Evolutionary conservation across 2,888 invertebrate species (phyloP).

Genomic region (Dolomedes plantarius): DNA sequence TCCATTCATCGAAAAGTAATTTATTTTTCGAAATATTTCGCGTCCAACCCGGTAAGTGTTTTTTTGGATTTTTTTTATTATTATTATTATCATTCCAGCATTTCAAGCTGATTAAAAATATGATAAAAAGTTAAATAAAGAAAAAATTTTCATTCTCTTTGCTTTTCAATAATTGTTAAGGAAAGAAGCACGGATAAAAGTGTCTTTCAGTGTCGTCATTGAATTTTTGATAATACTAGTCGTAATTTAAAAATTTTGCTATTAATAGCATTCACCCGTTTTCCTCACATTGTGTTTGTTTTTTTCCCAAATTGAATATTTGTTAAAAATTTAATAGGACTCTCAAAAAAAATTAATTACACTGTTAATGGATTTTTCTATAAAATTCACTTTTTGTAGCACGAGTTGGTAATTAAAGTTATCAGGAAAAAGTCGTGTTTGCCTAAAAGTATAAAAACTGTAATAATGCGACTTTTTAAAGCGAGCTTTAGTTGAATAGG

Average conservation of each 20-base stretch:
- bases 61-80: too few species aligned
- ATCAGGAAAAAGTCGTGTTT: background rate
- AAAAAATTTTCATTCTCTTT: background rate
- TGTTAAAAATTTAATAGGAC: background rate
- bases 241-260: background rate
- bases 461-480: background rate
- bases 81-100: too few species aligned
- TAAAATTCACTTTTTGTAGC: background rate
- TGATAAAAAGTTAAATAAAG: background rate
- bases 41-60: background rate
- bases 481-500: too few species aligned
- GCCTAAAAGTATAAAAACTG: background rate
- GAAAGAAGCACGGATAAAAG: background rate
- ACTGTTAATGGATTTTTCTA: background rate
- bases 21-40: background rate
- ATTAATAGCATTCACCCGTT: background rate
- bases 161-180: background rate
- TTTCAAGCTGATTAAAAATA: slow-evolving; percentile 1
- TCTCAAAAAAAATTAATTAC: slow-evolving; percentile 5
- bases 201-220: background rate
- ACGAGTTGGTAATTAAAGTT: background rate
- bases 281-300: background rate
- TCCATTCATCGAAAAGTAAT: slow-evolving; percentile 8
- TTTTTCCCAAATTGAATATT: background rate
- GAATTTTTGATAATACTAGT: background rate